Conservation (phyloP, 2,113 vertebrate species). For the Mola mola region DNA sequence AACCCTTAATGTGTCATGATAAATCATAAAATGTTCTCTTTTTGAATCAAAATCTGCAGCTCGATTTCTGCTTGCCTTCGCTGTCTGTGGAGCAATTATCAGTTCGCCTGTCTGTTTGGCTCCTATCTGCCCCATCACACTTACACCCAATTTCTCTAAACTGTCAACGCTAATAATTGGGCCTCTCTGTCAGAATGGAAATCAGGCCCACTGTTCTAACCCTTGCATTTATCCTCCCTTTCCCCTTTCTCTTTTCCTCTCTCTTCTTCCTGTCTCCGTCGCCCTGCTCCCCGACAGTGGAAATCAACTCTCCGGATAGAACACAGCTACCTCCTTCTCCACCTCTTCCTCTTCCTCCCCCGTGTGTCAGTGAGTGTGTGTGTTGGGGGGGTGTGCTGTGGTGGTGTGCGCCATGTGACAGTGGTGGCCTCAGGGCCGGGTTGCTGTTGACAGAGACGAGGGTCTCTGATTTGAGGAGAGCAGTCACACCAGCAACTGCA, state of each 20-base stretch:
- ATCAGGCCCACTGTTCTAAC: slow-evolving; percentile 70
- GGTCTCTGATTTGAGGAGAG: slow-evolving; percentile 95
- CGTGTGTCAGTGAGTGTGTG: slow-evolving; percentile 7
- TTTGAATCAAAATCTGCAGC: slow-evolving; percentile 11
- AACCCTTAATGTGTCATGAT: not conserved
- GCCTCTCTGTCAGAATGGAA: slow-evolving; percentile 70
- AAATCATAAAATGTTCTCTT: slow-evolving; percentile 7
- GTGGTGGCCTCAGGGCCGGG: slow-evolving; percentile 79
- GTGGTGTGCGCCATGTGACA: slow-evolving; percentile 69
- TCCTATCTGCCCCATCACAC: slow-evolving; percentile 69
- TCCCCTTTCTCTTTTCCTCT: slow-evolving; percentile 23
- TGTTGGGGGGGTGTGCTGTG: not conserved
- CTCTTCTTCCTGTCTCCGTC: slow-evolving; percentile 33
- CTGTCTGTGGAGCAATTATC: slow-evolving; percentile 55
- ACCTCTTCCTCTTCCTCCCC: slow-evolving; percentile 31
- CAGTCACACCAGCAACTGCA: slow-evolving; percentile 92
- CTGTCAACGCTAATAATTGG: slow-evolving; percentile 78
- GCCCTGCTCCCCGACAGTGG: slow-evolving; percentile 31
- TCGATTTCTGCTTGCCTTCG: slow-evolving; percentile 44
- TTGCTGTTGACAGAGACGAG: slow-evolving; percentile 93
- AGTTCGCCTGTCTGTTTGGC: slow-evolving; percentile 42
- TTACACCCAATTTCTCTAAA: slow-evolving; percentile 73
- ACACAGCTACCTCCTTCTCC: slow-evolving; percentile 43
- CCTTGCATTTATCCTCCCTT: slow-evolving; percentile 20
- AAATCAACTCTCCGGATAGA: slow-evolving; percentile 57